Percentiles rank a stretch among this genome's conserved stretches.
Evolutionary conservation across 2,888 invertebrate genomes (phyloP).

Genomic region (Philereme vetulata): DNA sequence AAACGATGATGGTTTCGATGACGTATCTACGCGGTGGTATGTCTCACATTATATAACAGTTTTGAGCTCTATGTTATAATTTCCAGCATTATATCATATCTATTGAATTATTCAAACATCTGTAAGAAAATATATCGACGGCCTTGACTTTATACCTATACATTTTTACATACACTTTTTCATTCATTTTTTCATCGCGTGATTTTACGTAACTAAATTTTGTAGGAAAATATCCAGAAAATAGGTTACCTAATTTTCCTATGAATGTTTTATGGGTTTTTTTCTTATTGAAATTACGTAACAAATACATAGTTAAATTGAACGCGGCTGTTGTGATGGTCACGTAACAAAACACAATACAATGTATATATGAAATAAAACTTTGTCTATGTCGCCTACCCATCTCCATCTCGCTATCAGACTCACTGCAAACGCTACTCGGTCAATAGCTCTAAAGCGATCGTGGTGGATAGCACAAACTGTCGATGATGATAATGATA

Average conservation of each 20-base stretch:
- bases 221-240: constrained; percentile 8
- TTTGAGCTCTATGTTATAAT: constrained; percentile 23
- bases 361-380: too few species aligned
- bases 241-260: constrained; percentile 17
- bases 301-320: background rate
- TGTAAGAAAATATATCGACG: constrained; percentile 11
- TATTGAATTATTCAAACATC: constrained; percentile 26
- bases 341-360: background rate
- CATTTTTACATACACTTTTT: constrained; percentile 16
- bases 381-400: too few species aligned
- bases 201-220: constrained; percentile 12
- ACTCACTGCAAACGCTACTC: too few species aligned
- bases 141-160: constrained; percentile 20
- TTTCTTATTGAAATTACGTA: background rate
- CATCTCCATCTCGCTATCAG: too few species aligned
- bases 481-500: too few species aligned
- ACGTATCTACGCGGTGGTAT: constrained; percentile 2
- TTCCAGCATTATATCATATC: constrained; percentile 29
- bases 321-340: background rate
- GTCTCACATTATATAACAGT: constrained; percentile 17
- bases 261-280: constrained; percentile 1
- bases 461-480: too few species aligned
- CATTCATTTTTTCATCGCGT: constrained; percentile 26
- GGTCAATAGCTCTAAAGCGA: too few species aligned
- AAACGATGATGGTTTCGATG: background rate